These are phyloP conservation scores for Glomeris maerens DNA, from an alignment of 1,140 invertebrate species.

Conservation along the genomic window DNA sequence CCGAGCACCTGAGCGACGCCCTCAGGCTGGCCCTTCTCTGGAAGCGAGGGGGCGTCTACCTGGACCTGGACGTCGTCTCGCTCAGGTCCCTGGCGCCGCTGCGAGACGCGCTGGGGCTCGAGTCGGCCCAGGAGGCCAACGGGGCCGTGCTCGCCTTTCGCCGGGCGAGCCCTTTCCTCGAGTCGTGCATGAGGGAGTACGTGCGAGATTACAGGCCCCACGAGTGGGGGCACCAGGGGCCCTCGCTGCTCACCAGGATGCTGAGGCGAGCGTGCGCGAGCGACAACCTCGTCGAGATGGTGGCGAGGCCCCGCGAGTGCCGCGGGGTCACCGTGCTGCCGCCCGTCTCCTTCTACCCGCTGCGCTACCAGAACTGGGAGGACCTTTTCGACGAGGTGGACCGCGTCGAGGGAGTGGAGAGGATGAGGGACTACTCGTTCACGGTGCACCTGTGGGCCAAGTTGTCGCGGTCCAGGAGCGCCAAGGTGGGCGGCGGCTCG, in stretches of 20 bases:
- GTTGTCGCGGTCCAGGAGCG: too few species aligned
- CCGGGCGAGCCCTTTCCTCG: neutral
- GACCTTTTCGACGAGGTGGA: neutral
- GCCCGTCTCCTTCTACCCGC: neutral
- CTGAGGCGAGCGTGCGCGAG: neutral
- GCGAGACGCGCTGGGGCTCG: neutral
- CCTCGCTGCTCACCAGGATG: neutral
- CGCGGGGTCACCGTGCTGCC: neutral
- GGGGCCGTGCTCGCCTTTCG: neutral
- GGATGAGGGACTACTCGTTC: neutral
- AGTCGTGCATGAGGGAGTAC: neutral
- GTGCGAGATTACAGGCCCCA: neutral
- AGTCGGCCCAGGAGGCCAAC: neutral
- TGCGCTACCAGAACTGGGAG: neutral
- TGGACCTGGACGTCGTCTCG: neutral
- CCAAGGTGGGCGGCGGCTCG: too few species aligned
- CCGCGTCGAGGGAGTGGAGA: neutral
- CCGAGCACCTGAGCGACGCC: neutral
- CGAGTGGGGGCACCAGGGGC: neutral
- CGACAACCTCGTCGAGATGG: neutral
- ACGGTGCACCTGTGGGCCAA: slow-evolving; percentile 1
- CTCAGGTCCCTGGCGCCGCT: neutral
- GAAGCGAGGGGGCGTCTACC: neutral
- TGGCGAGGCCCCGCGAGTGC: neutral
- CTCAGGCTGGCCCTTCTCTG: neutral